Evolutionary conservation across 2,113 vertebrate genomes (phyloP), one percentile per base, ranked within the genome.

Genomic region (Eolophus roseicapilla): DNA sequence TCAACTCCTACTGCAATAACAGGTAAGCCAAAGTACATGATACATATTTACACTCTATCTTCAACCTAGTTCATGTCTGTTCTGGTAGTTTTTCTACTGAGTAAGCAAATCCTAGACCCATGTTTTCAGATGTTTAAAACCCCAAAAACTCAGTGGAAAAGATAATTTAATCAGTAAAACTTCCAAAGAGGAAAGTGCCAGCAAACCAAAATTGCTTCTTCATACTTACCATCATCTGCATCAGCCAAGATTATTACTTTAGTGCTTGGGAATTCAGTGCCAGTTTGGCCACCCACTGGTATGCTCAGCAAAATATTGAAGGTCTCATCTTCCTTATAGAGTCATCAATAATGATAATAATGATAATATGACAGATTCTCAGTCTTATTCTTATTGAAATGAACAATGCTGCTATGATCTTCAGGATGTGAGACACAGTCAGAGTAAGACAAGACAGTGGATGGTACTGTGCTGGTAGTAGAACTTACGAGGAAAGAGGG

Each of bases 251-350:
- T 98, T 50, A 97, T 93, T 76, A 98, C 97, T 88, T 93, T 98
- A 82, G 98, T 80, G 9, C 92, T 97, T 8, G 98, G 98, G 96
- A 98, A 99, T 68, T 93, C 97, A 76, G 94, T 59, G 47, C 98
- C 98, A 93, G 99, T 84, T 87, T 97, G 97, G 24, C 98, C 98
- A 19, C 98, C 98, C 97, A 98, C 97, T 17, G 98, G 97, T 97
- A 98, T 98, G 82, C 98, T 99, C 86, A 99, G 97, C 28, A 97
- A 98, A 74, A 99, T 87, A 16, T 96, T 98, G 79, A 99, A 99
- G 94, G 92, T 98, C 96, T 99, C 99, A 24, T 99, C 98, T 78
- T 98, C 98, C 94, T 99, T 98, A n/a, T 98, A 99, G 37, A 98
- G 87, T 99, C 98, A 14, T 98, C 98, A 28, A 98, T 98, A 95